Conservation (phyloP, 37 sponge, comb jelly and placozoan species). For the Geodia barretti region DNA sequence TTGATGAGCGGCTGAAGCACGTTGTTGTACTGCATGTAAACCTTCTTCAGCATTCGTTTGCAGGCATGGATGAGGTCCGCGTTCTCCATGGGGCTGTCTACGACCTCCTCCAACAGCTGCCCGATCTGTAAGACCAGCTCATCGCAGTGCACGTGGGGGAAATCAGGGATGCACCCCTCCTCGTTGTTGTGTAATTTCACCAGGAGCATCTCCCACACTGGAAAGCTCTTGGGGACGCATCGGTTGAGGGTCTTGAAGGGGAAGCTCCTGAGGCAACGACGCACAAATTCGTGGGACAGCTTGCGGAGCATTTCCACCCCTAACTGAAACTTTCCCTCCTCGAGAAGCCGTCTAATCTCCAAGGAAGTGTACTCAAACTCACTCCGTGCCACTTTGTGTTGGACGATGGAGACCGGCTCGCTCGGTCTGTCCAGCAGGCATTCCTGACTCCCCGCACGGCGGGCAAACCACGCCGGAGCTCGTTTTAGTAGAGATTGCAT, state of each 20-base stretch:
- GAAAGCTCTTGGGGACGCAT: slow-evolving; percentile 53
- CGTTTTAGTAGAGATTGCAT: neutral
- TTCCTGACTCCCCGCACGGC: neutral
- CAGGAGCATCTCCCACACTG: slow-evolving; percentile 76
- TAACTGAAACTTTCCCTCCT: slow-evolving; percentile 37
- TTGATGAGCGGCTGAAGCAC: slow-evolving; percentile 47
- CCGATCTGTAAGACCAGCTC: slow-evolving; percentile 59
- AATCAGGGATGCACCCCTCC: slow-evolving; percentile 67
- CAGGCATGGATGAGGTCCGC: slow-evolving; percentile 21
- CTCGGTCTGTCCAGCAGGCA: neutral
- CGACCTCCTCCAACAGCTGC: slow-evolving; percentile 28
- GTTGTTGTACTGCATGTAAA: slow-evolving; percentile 75
- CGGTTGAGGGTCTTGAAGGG: slow-evolving; percentile 66
- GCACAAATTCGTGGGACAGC: slow-evolving; percentile 39
- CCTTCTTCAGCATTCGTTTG: slow-evolving; percentile 59
- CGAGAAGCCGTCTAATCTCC: slow-evolving; percentile 51
- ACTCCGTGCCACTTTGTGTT: too few relatives aligned
- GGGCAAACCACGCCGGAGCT: neutral
- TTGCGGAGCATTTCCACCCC: slow-evolving; percentile 45
- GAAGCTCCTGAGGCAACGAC: slow-evolving; percentile 61
- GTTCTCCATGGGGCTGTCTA: neutral
- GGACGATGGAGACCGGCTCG: too few relatives aligned
- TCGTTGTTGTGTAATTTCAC: slow-evolving; percentile 63
- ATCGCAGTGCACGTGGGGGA: slow-evolving; percentile 67
- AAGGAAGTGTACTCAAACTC: slow-evolving; percentile 47